phyloP scores from a whole-genome alignment of 2,113 vertebrate genomes.

The Chionis minor region DNA sequence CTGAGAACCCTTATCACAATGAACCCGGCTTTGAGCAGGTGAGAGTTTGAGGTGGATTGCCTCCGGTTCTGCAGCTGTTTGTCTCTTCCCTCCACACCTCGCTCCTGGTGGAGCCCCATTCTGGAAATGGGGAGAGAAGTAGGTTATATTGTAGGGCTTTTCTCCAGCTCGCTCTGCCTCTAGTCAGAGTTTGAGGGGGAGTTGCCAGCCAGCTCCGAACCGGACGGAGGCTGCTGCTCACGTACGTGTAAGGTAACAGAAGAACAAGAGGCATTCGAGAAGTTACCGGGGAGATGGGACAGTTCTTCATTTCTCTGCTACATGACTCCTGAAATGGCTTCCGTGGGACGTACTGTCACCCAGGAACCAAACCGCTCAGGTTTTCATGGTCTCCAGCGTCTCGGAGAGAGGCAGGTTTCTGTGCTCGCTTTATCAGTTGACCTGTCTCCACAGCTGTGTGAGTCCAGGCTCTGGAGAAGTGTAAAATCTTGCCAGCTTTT shows the following conservation, averaged over 20 bases:
- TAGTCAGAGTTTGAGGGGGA: not conserved
- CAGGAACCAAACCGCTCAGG: not conserved
- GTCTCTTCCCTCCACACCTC: not conserved
- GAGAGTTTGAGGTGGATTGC: not conserved
- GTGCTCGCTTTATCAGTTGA: not conserved
- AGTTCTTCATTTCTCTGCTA: not conserved
- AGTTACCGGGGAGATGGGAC: not conserved
- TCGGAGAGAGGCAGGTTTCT: not conserved
- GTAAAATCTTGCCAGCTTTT: not conserved
- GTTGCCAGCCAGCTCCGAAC: not conserved
- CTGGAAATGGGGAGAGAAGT: not conserved
- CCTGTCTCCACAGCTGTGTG: not conserved
- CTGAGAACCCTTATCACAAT: conserved; percentile 98
- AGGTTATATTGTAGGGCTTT: not conserved
- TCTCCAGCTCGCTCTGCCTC: not conserved
- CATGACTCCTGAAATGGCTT: not conserved
- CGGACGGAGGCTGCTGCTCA: not conserved
- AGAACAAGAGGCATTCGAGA: not conserved
- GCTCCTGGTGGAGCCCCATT: not conserved
- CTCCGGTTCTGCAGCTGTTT: not conserved
- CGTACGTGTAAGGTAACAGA: not conserved
- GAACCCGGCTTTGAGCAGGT: conserved; percentile 99
- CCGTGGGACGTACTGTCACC: fast-evolving
- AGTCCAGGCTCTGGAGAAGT: not conserved
- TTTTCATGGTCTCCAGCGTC: not conserved